A percentile compares a stretch with the other conserved stretches of the same genome.
These are phyloP conservation scores for Carcina quercana DNA, from an alignment of 2,888 invertebrate species.

Conservation along the genomic window DNA sequence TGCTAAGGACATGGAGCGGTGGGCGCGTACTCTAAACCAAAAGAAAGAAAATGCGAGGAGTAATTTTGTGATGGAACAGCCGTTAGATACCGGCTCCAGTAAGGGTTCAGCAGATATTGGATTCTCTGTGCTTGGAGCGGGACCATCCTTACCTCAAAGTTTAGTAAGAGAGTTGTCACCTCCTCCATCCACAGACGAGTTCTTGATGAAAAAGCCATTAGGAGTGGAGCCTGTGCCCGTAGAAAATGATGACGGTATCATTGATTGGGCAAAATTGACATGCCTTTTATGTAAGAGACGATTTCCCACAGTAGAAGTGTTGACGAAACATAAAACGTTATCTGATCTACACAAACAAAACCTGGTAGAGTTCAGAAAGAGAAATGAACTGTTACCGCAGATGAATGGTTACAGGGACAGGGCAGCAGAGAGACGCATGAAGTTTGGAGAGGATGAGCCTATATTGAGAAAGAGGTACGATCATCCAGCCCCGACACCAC, in stretches of 20 bases:
- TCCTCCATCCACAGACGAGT: constrained; percentile 46
- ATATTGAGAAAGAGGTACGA: constrained; percentile 59
- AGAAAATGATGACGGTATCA: constrained; percentile 84
- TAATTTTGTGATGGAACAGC: constrained; percentile 62
- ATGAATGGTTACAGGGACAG: constrained; percentile 87
- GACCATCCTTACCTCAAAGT: constrained; percentile 41
- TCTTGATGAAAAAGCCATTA: constrained; percentile 54
- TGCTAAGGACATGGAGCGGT: constrained; percentile 89
- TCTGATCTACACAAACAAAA: constrained; percentile 97
- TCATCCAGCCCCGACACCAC: constrained; percentile 37
- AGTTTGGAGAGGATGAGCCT: constrained; percentile 90
- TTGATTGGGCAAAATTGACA: constrained; percentile 92
- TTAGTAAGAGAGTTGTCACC: constrained; percentile 53
- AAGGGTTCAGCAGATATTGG: constrained; percentile 94
- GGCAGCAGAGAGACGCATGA: constrained; percentile 95
- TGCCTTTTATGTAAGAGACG: constrained; percentile 97
- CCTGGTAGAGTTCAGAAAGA: constrained; percentile 72
- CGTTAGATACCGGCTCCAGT: constrained; percentile 61
- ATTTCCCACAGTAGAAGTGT: constrained; percentile 91
- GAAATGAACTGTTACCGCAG: constrained; percentile 45
- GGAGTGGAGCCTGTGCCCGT: constrained; percentile 64
- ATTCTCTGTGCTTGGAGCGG: constrained; percentile 91
- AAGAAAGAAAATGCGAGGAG: constrained; percentile 84
- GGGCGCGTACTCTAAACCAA: constrained; percentile 98
- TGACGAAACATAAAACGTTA: constrained; percentile 92